These are phyloP conservation scores for Caerostris extrusa DNA, from an alignment of 1,140 invertebrate genomes.

Conservation along the genomic window DNA sequence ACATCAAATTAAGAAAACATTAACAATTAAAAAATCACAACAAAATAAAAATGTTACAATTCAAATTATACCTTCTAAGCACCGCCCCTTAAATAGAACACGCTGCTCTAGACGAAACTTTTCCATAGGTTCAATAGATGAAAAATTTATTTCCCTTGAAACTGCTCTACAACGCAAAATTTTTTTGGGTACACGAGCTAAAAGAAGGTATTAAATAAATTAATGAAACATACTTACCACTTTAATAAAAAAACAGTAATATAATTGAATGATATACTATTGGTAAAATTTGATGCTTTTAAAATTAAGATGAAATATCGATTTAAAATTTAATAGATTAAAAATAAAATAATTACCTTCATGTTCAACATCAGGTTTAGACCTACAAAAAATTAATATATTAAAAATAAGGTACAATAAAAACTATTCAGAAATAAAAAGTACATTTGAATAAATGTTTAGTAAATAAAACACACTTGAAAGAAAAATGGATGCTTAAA, in stretches of 20 bases:
- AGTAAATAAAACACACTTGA: too few relatives aligned
- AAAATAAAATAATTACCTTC: constrained; percentile 84
- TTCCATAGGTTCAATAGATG: constrained; percentile 97
- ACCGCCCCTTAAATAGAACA: constrained; percentile 87
- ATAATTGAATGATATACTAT: background rate
- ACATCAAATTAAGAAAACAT: too few relatives aligned
- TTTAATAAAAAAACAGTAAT: too few relatives aligned
- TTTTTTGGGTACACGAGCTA: constrained; percentile 95
- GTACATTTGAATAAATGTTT: too few relatives aligned
- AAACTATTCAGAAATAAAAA: too few relatives aligned
- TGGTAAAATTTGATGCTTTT: background rate
- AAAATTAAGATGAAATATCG: background rate
- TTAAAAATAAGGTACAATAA: too few relatives aligned
- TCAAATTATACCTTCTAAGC: constrained; percentile 83
- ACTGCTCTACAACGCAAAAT: constrained; percentile 97
- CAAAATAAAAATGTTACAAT: too few relatives aligned
- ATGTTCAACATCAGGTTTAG: constrained; percentile 93
- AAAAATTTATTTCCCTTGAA: constrained; percentile 99
- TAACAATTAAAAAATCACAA: too few relatives aligned
- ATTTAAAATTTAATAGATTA: background rate
- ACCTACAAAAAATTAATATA: constrained; percentile 83
- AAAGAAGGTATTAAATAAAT: constrained; percentile 72
- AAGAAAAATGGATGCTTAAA: too few relatives aligned
- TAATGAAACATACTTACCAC: too few relatives aligned
- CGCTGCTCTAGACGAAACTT: constrained; percentile 98